Percentiles rank a stretch among this genome's conserved stretches.
phyloP scores from a whole-genome alignment of 1,140 invertebrate species.

The Zaprionus gabonicus region DNA sequence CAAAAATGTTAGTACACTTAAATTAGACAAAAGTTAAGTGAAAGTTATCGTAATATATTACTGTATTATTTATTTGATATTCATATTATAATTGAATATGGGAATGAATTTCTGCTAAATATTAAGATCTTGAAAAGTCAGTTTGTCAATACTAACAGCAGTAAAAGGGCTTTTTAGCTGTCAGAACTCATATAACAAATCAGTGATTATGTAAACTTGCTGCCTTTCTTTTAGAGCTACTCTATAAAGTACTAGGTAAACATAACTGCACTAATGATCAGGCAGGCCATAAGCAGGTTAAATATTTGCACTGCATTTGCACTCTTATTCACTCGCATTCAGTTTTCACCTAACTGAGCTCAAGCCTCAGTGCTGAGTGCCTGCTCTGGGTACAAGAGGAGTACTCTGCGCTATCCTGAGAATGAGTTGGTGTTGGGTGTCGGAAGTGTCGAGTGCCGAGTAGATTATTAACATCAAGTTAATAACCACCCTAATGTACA shows the following conservation, averaged over 20 bases:
- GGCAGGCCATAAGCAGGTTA: neutral
- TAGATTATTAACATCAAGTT: conserved; percentile 53
- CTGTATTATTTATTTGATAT: no score
- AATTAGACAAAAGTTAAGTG: no score
- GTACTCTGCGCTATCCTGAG: no score
- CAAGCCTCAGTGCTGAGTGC: neutral
- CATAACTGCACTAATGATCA: neutral
- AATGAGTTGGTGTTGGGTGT: neutral
- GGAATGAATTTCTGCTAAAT: no score
- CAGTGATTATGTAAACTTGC: neutral
- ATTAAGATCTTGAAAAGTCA: neutral
- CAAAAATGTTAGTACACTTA: no score
- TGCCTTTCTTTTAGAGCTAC: neutral
- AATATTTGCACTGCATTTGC: conserved; percentile 4
- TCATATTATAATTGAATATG: no score
- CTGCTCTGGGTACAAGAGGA: no score
- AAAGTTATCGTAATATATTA: no score
- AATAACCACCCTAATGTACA: conserved; percentile 59
- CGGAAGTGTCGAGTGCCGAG: conserved; percentile 8
- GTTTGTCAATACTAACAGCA: neutral
- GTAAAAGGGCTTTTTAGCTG: neutral
- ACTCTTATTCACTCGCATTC: neutral
- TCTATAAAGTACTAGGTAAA: neutral
- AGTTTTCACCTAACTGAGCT: neutral
- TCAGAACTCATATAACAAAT: neutral